A percentile compares a stretch with the other conserved stretches of the same genome.
Conservation (phyloP, 1,140 invertebrate species). For the Drosophila nannoptera region DNA sequence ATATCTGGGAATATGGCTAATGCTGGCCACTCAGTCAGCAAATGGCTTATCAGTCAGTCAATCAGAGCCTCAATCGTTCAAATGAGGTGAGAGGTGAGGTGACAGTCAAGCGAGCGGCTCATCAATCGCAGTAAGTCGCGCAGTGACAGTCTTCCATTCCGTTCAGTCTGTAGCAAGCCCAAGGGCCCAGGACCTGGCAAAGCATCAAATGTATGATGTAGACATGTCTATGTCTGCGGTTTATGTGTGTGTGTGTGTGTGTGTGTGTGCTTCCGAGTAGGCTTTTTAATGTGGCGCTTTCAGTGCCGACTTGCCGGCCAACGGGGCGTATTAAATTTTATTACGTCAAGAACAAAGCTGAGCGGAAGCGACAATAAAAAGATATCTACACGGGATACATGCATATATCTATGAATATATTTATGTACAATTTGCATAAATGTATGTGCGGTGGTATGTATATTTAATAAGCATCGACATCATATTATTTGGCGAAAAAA, state of each 20-base stretch:
- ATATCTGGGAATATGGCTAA: no score
- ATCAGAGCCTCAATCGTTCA: no score
- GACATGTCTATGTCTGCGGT: not conserved
- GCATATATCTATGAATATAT: not conserved
- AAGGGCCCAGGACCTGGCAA: no score
- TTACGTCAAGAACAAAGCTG: slow-evolving; percentile 3
- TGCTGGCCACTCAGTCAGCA: no score
- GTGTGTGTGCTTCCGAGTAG: slow-evolving; percentile 1
- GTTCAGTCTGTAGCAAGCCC: no score
- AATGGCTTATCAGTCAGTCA: no score
- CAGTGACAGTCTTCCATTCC: no score
- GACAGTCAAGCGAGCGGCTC: no score
- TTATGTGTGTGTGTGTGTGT: slow-evolving; percentile 5
- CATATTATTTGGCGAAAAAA: not conserved
- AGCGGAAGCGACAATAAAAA: slow-evolving; percentile 23
- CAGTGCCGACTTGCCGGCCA: slow-evolving; percentile 27
- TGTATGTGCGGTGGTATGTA: not conserved
- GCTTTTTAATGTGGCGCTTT: slow-evolving; percentile 32
- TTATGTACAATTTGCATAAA: not conserved
- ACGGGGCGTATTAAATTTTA: slow-evolving; percentile 23
- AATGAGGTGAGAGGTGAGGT: no score
- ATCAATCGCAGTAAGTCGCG: no score
- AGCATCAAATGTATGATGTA: slow-evolving; percentile 2
- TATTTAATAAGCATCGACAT: not conserved
- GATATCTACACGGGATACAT: not conserved